Evolutionary conservation across 2,113 vertebrate species (phyloP), one percentile per base, ranked within the genome.

Genomic region (Argyrosomus japonicus): DNA sequence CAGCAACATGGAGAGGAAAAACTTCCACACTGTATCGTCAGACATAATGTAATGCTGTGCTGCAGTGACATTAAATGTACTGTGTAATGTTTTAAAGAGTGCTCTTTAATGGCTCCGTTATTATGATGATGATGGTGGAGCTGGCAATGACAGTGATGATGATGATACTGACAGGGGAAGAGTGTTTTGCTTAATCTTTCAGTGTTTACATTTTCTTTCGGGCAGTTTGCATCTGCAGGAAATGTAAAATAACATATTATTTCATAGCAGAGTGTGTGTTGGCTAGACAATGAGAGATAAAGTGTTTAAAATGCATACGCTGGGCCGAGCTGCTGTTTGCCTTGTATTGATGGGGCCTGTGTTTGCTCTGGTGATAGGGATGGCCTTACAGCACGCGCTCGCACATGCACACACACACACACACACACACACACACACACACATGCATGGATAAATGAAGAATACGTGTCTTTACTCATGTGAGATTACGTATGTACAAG

Each of bases 351-450:
- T 92, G 89, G 89, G 89, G 71, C 75, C 65, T 75, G 23, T 90
- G 89, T 92, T 92, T 92, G 87, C 68, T 83, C 86, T 91, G 89
- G 69, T 88, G 90, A 91, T 86, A 75, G 85, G 87, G 57, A 83
- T 17, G 75, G 78, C 82, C 88, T 86, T 74, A 77, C 23, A n/a
- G 32, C 65, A 68, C 58, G 29, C 53, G 7, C 64, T 3, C 53
- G 4, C 73, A n/a, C 57, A 77, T 23, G 21, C 65, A 45, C 68
- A 50, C 72, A 70, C 27, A 62, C 40, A 57, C 73, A 62, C 40
- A 32, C 23, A 62, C 32, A 32, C 32, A 32, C 32, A 32, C 32
- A 32, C 32, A 53, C 57, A 70, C 50, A 29, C 68, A 45, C 61
- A 36, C 14, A 43, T 10, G 6, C 21, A 60, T 27, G 3, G 53